These are phyloP conservation scores for Syngnathus typhle DNA, from an alignment of 2,113 vertebrate species.

Conservation along the genomic window DNA sequence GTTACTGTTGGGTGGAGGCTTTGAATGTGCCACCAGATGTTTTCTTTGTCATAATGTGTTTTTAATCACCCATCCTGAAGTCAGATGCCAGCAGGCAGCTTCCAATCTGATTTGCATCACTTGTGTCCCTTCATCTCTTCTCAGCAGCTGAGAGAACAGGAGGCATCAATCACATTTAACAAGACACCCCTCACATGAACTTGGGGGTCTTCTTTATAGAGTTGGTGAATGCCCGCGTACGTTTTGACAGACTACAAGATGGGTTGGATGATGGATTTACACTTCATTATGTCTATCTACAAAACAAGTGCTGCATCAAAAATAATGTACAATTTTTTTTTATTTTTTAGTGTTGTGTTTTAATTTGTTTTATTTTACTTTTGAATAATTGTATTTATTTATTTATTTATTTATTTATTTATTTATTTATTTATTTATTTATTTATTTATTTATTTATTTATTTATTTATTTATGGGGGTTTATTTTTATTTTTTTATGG, in stretches of 20 bases:
- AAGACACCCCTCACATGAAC: slow-evolving; percentile 23
- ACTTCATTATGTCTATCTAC: not conserved
- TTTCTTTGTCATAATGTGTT: slow-evolving; percentile 73
- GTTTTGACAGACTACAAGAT: not conserved
- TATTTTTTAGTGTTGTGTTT: not conserved
- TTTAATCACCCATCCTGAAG: slow-evolving; percentile 70
- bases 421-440: too few species aligned
- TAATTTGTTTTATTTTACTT: too few species aligned
- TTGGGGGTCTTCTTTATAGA: not conserved
- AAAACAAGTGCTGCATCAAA: not conserved
- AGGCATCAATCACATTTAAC: slow-evolving; percentile 64
- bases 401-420: too few species aligned
- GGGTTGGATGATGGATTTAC: not conserved
- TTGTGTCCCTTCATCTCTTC: slow-evolving; percentile 42
- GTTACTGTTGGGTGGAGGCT: slow-evolving; percentile 41
- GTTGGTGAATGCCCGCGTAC: not conserved
- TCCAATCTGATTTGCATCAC: slow-evolving; percentile 54
- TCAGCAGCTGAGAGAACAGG: slow-evolving; percentile 56
- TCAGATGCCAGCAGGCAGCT: slow-evolving; percentile 61
- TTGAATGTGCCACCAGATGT: slow-evolving; percentile 66
- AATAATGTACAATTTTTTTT: not conserved
- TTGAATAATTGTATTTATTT: too few species aligned
- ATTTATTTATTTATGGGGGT: too few species aligned
- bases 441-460: too few species aligned
- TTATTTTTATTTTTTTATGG: too few species aligned